Evolutionary conservation across 2,113 vertebrate genomes (phyloP), one percentile per base, ranked within the genome.

Genomic region (Lepisosteus oculatus): DNA sequence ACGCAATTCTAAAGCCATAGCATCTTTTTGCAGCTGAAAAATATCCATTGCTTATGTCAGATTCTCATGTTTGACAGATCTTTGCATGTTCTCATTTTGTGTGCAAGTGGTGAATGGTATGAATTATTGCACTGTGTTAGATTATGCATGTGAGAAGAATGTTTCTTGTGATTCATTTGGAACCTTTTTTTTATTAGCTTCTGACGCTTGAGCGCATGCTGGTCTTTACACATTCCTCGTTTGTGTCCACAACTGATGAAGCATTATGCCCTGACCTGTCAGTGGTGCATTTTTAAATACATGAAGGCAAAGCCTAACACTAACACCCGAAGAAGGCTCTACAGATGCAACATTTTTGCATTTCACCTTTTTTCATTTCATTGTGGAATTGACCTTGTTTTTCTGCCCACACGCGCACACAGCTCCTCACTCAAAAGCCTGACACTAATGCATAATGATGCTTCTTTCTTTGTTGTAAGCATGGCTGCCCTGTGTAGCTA

Each of bases 1-100:
- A 86, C 85, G 84, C 85, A 61, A 29, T 65, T 75, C 47, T 77
- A 88, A 93, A 94, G 93, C 92, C 92, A 93, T 93, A 92, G 90
- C 87, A 87, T 83, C 86, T 91, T 90, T 88, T 89, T 88, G 71
- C 90, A 89, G 88, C 64, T 55, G 44, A 67, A 54, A 7, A 14
- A 55, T 47, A 54, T 55, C 17, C 63, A 47, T 14, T 68, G 44
- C 55, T 59, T 54, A 54, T 7, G 15, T 42, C 17, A n/a, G 14
- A 69, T 12, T 55, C 54, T 6, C 45, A 73, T 15, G 65, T 17
- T 68, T 71, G 57, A 77, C 72, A 85, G 72, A 78, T 85, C 86
- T 88, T 88, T 92, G 90, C 89, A 92, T 92, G 91, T 79, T 89
- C 90, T 87, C 89, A 2, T 86, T 90, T 76, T 83, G 80, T 88